Conservation (phyloP, 2,888 invertebrate genomes). For the Baronia brevicornis region DNA sequence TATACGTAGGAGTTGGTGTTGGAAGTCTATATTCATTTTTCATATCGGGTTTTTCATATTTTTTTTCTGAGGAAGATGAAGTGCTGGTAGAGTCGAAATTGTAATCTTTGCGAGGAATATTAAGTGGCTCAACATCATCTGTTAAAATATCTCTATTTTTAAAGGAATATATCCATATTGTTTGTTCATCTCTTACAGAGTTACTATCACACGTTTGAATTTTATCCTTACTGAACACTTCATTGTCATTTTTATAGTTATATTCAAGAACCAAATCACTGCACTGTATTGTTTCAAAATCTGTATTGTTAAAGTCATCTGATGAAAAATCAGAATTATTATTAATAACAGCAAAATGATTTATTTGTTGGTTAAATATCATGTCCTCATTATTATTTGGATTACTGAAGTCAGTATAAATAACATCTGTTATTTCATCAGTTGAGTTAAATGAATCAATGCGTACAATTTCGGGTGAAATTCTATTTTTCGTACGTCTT, state of each 20-base stretch:
- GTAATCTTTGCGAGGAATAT: slow-evolving; percentile 32
- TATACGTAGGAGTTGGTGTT: slow-evolving; percentile 42
- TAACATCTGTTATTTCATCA: slow-evolving; percentile 6
- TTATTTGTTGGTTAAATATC: slow-evolving; percentile 28
- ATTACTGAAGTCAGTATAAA: slow-evolving; percentile 13
- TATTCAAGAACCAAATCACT: slow-evolving; percentile 19
- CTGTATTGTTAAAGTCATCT: slow-evolving; percentile 27
- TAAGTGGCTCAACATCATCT: slow-evolving; percentile 36
- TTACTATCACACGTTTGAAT: slow-evolving; percentile 28
- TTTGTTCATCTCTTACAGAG: slow-evolving; percentile 33
- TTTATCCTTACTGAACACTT: slow-evolving; percentile 27
- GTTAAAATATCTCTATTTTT: slow-evolving; percentile 42
- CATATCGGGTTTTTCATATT: slow-evolving; percentile 21
- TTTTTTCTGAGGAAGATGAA: slow-evolving; percentile 32
- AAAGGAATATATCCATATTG: slow-evolving; percentile 55
- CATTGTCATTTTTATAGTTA: slow-evolving; percentile 22
- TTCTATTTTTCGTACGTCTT: slow-evolving; percentile 25
- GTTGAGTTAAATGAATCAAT: slow-evolving; percentile 3
- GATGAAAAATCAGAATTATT: slow-evolving; percentile 42
- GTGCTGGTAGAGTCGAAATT: slow-evolving; percentile 25
- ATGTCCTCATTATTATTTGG: slow-evolving; percentile 17
- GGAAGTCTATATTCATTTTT: slow-evolving; percentile 29
- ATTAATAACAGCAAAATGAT: slow-evolving; percentile 43
- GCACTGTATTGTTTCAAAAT: slow-evolving; percentile 24
- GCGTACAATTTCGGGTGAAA: slow-evolving; percentile 10